phyloP scores from a whole-genome alignment of 2,888 invertebrate species.

The Eupsilia transversa region DNA sequence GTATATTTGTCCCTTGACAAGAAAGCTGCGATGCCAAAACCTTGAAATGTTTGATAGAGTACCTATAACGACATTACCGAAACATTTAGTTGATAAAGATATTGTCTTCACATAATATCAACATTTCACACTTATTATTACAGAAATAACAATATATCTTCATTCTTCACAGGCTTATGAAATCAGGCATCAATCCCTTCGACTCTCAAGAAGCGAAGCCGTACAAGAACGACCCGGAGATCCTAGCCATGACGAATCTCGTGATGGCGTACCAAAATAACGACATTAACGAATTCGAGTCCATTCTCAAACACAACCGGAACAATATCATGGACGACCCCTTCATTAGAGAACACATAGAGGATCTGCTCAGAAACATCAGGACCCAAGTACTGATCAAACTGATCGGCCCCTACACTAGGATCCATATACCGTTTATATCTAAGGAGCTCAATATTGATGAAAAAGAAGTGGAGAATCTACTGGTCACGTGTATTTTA shows the following conservation, averaged over 20 bases:
- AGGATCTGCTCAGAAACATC: slow-evolving; percentile 98
- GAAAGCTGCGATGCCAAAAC: not conserved
- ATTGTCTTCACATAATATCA: not conserved
- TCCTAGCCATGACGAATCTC: slow-evolving; percentile 99
- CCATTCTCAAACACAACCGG: slow-evolving; percentile 97
- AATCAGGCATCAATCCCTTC: slow-evolving; percentile 99
- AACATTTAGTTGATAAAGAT: not conserved
- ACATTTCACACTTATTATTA: not conserved
- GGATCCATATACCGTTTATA: slow-evolving; percentile 99
- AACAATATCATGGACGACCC: slow-evolving; percentile 99
- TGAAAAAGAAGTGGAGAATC: slow-evolving; percentile 98
- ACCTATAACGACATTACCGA: too few species aligned
- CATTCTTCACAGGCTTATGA: slow-evolving; percentile 95
- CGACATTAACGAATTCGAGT: slow-evolving; percentile 99
- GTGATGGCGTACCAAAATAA: slow-evolving; percentile 99
- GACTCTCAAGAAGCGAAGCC: slow-evolving; percentile 99
- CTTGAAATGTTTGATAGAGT: too few species aligned
- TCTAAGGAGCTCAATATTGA: slow-evolving; percentile 98
- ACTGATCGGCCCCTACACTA: slow-evolving; percentile 98
- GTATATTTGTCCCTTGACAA: slow-evolving; percentile 77
- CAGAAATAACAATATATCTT: not conserved
- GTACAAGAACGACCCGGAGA: slow-evolving; percentile 99
- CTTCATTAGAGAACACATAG: slow-evolving; percentile 99
- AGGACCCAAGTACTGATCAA: slow-evolving; percentile 99
- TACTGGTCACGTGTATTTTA: slow-evolving; percentile 99